Base-by-base conservation (phyloP, 2,797 vertebrate species). In the Rallus crepitans region DNA sequence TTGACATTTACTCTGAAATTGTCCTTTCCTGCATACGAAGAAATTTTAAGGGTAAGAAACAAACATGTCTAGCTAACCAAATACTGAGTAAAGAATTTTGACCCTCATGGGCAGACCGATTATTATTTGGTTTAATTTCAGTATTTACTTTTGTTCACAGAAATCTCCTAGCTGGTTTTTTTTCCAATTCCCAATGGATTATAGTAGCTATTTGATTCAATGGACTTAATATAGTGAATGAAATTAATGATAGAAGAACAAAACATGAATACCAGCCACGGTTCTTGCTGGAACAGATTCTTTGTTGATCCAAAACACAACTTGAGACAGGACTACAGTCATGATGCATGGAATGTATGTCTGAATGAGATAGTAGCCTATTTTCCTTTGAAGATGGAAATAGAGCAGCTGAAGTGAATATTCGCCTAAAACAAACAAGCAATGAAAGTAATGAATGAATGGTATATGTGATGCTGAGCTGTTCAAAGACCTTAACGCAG, bases 311-410 rank as follows among this genome's bases (percentile, higher is more conserved):
- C 98, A 98, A 95, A 98, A 99, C 24, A 98, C 98, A 85, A 99
- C 98, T 96, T 99, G 98, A 60, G 98, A 98, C 71, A 99, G 95
- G 94, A 99, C 99, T 76, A 99, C 99, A 23, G 98, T 99, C 98
- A 98, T 99, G 89, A 99, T 98, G 84, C 98, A 98, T 82, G 98
- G 98, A 92, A 98, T 98, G 89, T 98, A 98, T 23, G 98, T 99
- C 97, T 99, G 98, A 96, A 98, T 98, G 94, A 99, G 96, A 97
- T 98, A 99, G 97, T 98, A 98, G 69, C 98, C 98, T 98, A 98
- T 98, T 98, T 98, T 98, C 92, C 98, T 98, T 95, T 98, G 98
- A 69, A 98, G 97, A 87, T 97, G 98, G 93, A 98, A 98, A 97
- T 98, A 98, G 90, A 97, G 97, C 24, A 97, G 98, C 96, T 98